Conservation (phyloP, 2,888 invertebrate genomes). For the Stomorhina lunata region DNA sequence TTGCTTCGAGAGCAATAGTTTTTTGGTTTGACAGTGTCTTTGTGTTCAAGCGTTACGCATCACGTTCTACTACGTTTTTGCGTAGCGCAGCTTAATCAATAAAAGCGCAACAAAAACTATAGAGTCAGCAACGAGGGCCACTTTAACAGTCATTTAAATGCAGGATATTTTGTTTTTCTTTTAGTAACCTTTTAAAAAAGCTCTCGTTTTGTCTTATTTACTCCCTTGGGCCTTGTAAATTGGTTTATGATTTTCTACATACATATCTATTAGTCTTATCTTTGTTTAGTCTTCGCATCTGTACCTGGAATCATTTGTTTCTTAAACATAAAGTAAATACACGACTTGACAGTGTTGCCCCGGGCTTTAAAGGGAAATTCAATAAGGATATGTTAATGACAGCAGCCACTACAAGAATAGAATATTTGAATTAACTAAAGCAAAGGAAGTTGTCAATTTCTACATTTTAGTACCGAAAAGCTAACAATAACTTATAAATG, state of each 20-base stretch:
- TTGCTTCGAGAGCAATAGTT: constrained; percentile 6
- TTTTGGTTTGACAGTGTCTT: background rate
- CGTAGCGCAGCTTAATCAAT: constrained; percentile 52
- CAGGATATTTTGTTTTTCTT: background rate
- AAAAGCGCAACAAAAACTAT: background rate
- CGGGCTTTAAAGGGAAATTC: background rate
- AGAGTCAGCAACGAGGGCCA: background rate
- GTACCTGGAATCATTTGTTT: constrained; percentile 34
- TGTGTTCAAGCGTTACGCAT: constrained; percentile 41
- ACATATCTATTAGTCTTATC: background rate
- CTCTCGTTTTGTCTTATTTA: background rate
- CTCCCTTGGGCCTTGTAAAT: constrained; percentile 4
- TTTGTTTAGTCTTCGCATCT: background rate
- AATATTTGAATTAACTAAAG: too few species aligned
- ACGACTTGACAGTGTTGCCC: constrained; percentile 32
- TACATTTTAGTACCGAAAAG: too few species aligned
- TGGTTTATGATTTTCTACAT: constrained; percentile 32
- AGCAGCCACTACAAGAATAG: background rate
- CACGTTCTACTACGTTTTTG: constrained; percentile 43
- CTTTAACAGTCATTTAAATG: background rate
- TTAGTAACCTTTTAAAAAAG: too few species aligned
- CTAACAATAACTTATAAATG: too few species aligned
- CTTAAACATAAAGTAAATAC: constrained; percentile 35
- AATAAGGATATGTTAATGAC: background rate
- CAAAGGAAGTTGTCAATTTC: background rate